These are phyloP conservation scores for Triplophysa tibetana DNA, from an alignment of 2,113 vertebrate genomes.

Conservation along the genomic window DNA sequence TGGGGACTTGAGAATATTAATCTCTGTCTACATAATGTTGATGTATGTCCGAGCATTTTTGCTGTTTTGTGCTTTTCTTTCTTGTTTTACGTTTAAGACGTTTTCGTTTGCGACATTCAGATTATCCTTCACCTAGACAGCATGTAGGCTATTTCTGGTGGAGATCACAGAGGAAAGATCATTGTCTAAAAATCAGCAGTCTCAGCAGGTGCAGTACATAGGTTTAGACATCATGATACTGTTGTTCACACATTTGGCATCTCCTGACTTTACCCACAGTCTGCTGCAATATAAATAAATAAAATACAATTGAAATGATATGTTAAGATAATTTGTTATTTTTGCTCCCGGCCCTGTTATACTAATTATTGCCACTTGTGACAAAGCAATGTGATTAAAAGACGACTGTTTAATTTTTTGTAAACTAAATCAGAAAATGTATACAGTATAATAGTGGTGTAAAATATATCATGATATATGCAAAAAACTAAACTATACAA, in stretches of 20 bases:
- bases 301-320: background rate
- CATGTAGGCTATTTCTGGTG: slow-evolving; percentile 18
- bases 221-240: slow-evolving; percentile 25
- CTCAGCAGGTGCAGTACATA: slow-evolving; percentile 7
- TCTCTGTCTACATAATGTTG: background rate
- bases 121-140: slow-evolving; percentile 29
- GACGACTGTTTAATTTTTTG: too few relatives aligned
- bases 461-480: too few relatives aligned
- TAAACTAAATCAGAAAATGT: too few relatives aligned
- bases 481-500: too few relatives aligned
- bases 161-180: slow-evolving; percentile 20
- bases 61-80: background rate
- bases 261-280: background rate
- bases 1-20: background rate
- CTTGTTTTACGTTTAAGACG: background rate
- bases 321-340: too few relatives aligned
- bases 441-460: too few relatives aligned
- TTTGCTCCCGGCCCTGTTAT: too few relatives aligned
- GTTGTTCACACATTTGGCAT: slow-evolving; percentile 7
- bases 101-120: slow-evolving; percentile 1
- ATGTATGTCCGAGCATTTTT: background rate
- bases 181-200: slow-evolving; percentile 26
- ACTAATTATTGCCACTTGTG: too few relatives aligned
- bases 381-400: too few relatives aligned
- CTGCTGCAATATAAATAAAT: background rate